Evolutionary conservation across 2,113 vertebrate genomes (phyloP), one percentile per base, ranked within the genome.

Genomic region (Protobothrops flavoviridis): DNA sequence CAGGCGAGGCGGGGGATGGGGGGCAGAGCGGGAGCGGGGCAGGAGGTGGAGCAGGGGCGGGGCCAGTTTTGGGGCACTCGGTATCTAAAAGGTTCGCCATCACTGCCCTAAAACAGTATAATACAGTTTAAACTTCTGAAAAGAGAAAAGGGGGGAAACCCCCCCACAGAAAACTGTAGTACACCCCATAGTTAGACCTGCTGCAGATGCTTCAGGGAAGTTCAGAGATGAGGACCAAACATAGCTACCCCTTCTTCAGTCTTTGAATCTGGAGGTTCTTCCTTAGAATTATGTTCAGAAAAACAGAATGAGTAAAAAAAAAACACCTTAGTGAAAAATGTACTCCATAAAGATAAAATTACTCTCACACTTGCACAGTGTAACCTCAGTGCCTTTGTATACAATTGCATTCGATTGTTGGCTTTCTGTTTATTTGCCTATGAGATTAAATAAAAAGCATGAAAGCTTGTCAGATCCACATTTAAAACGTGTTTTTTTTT

Each of bases 401-500:
- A 9, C 74, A 43, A 43, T 8, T 0, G 15, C 91, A 52, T 57
- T 87, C 13, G n/a, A 85, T 7, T 57, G 92, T 9, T 93, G 1
- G 1, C 52, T 50, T 95, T 85, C 26, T 61, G 17, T 39, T 7
- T 81, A 81, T n/a, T 92, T 93, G 94, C 91, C 88, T 48, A 86
- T 88, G 45, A 50, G 93, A 5, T 93, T 20, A 93, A 92, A 56
- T 69, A 23, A 94, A 91, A 6, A 3, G 8, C 5, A 59, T 94
- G n/a, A 94, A 89, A n/a, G 23, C 17, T 43, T 50, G 21, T 53
- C 85, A 33, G 4, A 53, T 88, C 45, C 0, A 0, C 15, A 50
- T 39, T 21, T 85, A 5, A 23, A 92, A 87, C 13, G 4, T 53
- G 39, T 57, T 81, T 48, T 61, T 87, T 48, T 61, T 87, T 43